Base-by-base conservation (phyloP, 2,888 invertebrate genomes). In the Agonum fuliginosum region DNA sequence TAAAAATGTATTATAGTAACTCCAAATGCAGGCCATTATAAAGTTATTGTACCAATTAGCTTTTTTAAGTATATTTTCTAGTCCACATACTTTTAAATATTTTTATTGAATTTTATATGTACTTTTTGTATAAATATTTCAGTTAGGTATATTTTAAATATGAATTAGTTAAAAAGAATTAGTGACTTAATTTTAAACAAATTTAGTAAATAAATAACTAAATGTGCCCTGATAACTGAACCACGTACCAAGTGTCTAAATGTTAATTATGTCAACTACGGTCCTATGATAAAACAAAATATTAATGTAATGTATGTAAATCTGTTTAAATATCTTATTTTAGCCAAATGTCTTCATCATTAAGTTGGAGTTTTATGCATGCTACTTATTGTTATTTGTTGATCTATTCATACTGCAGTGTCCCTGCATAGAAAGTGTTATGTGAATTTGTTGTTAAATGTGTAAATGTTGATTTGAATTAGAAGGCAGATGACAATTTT, bases 381-480 rank as follows among this genome's bases (percentile, higher is more conserved):
- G 30, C 8, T 30, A 30, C 8, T 3, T 30, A 8, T 30, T 30
- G 30, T 30, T 30, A 30, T 30, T 30, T 8, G 30, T 30, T 30
- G 30, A 30, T 30, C n/a, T 30, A 8, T 48, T 17, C 48, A 3
- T 8, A 20, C 12, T 17, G 20, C 48, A 48, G 10, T 20, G 48
- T 58, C 19, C 0, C 27, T 17, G 27, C 30, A 17, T 58, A 27
- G 27, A 58, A 6, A 51, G 8, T 51, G n/a, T 20, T 51, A 22
- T n/a, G 24, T 22, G 12, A n/a, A 54, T 8, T 58, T 58, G 30
- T 30, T 58, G 30, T 58, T 58, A 17, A 48, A 12, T 58, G 58
- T 58, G 30, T 58, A 58, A 58, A 58, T 58, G 30, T 58, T 58
- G 30, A 8, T 19, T 30, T 58, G 14, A 58, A 58, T 10, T n/a